A percentile compares a stretch with the other conserved stretches of the same genome.
phyloP scores from a whole-genome alignment of 2,888 invertebrate genomes.

The Ryuthela nishihirai region DNA sequence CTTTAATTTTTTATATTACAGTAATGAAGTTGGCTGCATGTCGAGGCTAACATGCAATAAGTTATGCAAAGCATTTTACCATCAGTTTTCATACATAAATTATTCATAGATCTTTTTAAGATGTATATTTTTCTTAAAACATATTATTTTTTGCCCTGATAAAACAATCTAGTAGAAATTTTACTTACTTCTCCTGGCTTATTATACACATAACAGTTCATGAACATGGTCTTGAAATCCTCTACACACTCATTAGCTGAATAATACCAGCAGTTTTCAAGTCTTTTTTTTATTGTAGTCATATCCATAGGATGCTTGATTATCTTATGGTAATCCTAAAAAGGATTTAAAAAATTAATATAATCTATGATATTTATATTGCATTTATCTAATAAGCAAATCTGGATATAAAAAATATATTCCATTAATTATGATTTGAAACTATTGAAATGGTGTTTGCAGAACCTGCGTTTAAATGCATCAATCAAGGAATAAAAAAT shows the following conservation, averaged over 20 bases:
- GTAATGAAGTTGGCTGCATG: too few relatives aligned
- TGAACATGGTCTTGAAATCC: conserved; percentile 96
- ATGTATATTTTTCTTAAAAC: too few relatives aligned
- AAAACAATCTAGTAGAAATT: too few relatives aligned
- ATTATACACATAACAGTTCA: conserved; percentile 97
- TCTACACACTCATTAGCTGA: conserved; percentile 93
- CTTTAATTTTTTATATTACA: too few relatives aligned
- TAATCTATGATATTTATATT: not conserved
- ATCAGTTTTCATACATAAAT: too few relatives aligned
- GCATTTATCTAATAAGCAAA: not conserved
- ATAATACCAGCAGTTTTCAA: conserved; percentile 93
- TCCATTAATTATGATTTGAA: too few relatives aligned
- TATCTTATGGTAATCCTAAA: conserved; percentile 93
- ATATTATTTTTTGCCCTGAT: too few relatives aligned
- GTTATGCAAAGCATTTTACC: too few relatives aligned
- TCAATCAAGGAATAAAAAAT: too few relatives aligned
- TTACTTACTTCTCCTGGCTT: conserved; percentile 75
- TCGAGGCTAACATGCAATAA: too few relatives aligned
- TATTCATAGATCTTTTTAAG: too few relatives aligned
- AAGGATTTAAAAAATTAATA: conserved; percentile 40
- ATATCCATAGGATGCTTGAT: conserved; percentile 98
- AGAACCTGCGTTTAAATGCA: not conserved
- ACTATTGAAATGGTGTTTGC: not conserved
- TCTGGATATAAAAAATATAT: too few relatives aligned
- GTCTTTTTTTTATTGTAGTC: conserved; percentile 90